A percentile compares a stretch with the other conserved stretches of the same genome.
Conservation (phyloP, 2,113 vertebrate genomes). For the Elaphurus davidianus region DNA sequence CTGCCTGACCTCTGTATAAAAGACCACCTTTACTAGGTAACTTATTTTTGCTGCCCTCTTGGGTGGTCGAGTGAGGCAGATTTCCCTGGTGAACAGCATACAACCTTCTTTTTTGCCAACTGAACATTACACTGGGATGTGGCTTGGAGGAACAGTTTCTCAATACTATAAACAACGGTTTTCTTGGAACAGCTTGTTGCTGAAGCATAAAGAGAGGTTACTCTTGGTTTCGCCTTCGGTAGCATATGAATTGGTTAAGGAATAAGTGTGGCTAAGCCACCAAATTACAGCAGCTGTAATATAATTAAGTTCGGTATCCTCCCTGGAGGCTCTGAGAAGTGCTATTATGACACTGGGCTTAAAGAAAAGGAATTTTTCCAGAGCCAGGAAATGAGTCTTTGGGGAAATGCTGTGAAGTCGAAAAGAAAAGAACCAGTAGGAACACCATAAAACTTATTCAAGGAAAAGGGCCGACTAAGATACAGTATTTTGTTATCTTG, state of each 20-base stretch:
- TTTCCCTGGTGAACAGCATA: constrained; percentile 66
- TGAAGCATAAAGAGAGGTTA: constrained; percentile 63
- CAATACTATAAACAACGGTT: constrained; percentile 73
- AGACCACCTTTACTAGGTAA: constrained; percentile 77
- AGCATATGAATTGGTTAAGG: constrained; percentile 74
- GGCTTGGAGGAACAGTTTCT: constrained; percentile 71
- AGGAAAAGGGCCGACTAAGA: constrained; percentile 26
- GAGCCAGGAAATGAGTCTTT: constrained; percentile 79
- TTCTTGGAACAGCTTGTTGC: constrained; percentile 69
- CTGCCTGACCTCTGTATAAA: constrained; percentile 75
- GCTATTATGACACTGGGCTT: constrained; percentile 80
- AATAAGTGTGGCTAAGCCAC: constrained; percentile 79
- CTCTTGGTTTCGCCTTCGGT: constrained; percentile 69
- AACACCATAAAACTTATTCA: constrained; percentile 68
- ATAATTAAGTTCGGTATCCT: constrained; percentile 82
- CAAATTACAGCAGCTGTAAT: constrained; percentile 81
- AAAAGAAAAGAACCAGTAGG: constrained; percentile 61
- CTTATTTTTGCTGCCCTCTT: constrained; percentile 75
- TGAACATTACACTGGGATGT: constrained; percentile 57
- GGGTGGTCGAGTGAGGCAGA: constrained; percentile 74
- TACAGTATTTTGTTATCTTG: not conserved
- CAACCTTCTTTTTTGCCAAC: constrained; percentile 65
- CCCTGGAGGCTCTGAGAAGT: constrained; percentile 76
- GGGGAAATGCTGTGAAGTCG: constrained; percentile 78
- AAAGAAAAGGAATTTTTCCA: constrained; percentile 77